These are phyloP conservation scores for Malurus elegans DNA, from an alignment of 2,113 vertebrate genomes.

Conservation along the genomic window DNA sequence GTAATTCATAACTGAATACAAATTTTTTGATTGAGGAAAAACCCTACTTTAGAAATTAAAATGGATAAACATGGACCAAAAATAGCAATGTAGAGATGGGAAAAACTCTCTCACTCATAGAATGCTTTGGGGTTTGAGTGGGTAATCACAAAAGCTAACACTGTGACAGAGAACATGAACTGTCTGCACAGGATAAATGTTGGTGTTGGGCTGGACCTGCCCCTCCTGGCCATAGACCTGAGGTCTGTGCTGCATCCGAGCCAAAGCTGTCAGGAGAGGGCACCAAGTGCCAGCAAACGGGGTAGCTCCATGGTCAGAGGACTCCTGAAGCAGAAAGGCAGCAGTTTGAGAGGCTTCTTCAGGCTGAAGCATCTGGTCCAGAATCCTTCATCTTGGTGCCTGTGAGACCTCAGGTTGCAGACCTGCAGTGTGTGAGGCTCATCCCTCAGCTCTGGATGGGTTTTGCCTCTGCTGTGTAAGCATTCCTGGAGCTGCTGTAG, in stretches of 20 bases:
- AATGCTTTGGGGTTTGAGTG: neutral
- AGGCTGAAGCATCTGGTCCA: neutral
- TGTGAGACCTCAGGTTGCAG: neutral
- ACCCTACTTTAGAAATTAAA: neutral
- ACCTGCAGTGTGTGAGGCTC: neutral
- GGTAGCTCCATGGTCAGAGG: neutral
- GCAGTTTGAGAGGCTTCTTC: neutral
- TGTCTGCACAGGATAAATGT: neutral
- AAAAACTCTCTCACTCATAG: neutral
- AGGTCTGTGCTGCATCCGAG: neutral
- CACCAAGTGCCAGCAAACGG: neutral
- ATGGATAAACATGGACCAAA: no score
- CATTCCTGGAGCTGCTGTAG: neutral
- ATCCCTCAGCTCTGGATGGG: neutral
- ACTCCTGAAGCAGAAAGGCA: neutral
- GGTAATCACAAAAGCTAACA: neutral
- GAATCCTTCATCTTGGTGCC: neutral
- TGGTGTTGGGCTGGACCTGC: rapidly evolving
- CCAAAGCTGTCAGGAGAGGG: neutral
- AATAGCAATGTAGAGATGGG: rapidly evolving
- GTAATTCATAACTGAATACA: neutral
- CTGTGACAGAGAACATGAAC: neutral
- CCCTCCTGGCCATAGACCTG: neutral
- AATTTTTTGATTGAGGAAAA: neutral
- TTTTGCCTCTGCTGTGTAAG: neutral